phyloP scores from a whole-genome alignment of 2,113 vertebrate genomes.

The Emydocephalus ijimae region DNA sequence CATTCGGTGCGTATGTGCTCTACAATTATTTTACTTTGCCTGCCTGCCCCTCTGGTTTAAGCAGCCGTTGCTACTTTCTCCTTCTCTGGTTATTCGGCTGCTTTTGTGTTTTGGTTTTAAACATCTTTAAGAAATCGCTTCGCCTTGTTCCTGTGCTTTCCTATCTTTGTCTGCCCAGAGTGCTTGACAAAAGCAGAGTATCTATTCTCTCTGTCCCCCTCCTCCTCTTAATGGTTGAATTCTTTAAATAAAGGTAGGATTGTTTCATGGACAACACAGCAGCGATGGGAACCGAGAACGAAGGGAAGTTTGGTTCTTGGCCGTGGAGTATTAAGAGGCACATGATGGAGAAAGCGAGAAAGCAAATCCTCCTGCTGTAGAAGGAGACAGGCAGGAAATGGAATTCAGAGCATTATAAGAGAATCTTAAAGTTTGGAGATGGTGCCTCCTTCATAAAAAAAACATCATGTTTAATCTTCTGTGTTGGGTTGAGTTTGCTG shows the following conservation, averaged over 20 bases:
- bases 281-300: not conserved
- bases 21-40: not conserved
- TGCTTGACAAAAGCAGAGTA: not conserved
- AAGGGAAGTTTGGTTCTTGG: too few relatives aligned
- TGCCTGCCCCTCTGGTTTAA: not conserved
- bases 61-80: not conserved
- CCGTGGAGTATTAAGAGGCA: too few relatives aligned
- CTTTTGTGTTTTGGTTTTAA: not conserved
- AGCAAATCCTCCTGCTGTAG: too few relatives aligned
- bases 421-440: not conserved
- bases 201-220: too few relatives aligned
- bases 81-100: not conserved
- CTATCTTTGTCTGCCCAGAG: not conserved
- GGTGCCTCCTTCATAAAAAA: too few relatives aligned
- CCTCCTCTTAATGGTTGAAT: not conserved
- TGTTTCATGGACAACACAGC: not conserved
- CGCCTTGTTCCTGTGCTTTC: too few relatives aligned
- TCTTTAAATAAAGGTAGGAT: not conserved
- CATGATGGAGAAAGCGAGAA: not conserved
- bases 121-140: not conserved
- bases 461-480: too few relatives aligned
- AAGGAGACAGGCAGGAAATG: not conserved
- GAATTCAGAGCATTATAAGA: not conserved
- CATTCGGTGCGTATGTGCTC: slow-evolving; percentile 45
- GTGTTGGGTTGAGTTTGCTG: not conserved